phyloP scores from a whole-genome alignment of 2,888 invertebrate species.

The Pollenia griseotomentosa region DNA sequence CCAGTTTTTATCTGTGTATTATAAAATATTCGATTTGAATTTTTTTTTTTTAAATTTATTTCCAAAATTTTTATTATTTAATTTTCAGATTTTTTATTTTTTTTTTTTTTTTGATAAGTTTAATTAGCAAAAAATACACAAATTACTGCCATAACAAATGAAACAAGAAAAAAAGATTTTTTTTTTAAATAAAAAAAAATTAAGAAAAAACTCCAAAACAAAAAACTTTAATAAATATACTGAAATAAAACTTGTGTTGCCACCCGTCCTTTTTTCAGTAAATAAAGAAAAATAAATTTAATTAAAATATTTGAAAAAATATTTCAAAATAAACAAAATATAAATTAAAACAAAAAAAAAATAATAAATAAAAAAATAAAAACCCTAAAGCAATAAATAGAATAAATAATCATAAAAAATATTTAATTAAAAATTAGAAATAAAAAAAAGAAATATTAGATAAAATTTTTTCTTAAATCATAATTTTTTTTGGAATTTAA shows the following conservation, averaged over 20 bases:
- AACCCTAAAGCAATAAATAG: constrained; percentile 66
- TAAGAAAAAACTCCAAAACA: constrained; percentile 25
- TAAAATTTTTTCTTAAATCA: too few relatives aligned
- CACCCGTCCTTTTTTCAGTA: constrained; percentile 69
- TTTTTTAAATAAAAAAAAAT: constrained; percentile 17
- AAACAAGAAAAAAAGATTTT: constrained; percentile 36
- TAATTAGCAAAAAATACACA: constrained; percentile 43
- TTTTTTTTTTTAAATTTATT: neutral
- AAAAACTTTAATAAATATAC: constrained; percentile 27
- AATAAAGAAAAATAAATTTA: constrained; percentile 39
- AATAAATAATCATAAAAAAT: constrained; percentile 33
- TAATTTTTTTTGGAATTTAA: too few relatives aligned
- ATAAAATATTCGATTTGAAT: neutral
- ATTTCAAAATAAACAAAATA: constrained; percentile 12
- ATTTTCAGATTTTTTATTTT: neutral
- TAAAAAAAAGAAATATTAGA: neutral
- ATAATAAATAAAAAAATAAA: too few relatives aligned
- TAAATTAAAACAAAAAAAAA: constrained; percentile 19
- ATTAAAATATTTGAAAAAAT: neutral
- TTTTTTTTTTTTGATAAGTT: neutral
- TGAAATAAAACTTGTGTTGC: constrained; percentile 67
- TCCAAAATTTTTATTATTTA: neutral
- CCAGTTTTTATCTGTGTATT: constrained; percentile 19
- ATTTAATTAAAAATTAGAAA: neutral
- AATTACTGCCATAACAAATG: constrained; percentile 57